Base-by-base conservation (phyloP, 2,888 invertebrate species). In the Cryptus viduatorius region DNA sequence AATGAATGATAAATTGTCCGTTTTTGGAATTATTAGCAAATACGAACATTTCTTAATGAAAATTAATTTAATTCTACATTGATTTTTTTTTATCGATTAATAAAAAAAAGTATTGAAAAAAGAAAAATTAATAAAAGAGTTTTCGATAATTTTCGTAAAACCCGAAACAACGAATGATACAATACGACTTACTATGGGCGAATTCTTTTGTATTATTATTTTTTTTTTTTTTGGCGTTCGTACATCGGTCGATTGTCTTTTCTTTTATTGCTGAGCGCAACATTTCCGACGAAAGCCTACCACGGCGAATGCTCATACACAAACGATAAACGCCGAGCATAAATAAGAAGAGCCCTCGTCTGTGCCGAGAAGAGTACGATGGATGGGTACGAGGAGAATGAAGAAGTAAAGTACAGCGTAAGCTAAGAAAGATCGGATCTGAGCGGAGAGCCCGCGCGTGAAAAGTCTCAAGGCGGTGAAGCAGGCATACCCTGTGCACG, bases 381-480 rank as follows among this genome's bases (percentile, higher is more conserved):
- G 88, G 81, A 69, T 72, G 61, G 79, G 75, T 72, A 80, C 78
- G 48, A 19, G 61, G 81, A 83, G 75, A 75, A 80, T 80, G 48
- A 19, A 72, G 67, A 56, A 81, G 69, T 67, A 73, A 56, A 83
- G 83, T 59, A 73, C 79, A 56, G 68, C 37, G 37, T 37, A 37
- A 4, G 10, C 24, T 4, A 24, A 56, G 77, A 82, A 73, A 85
- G 86, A 86, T 86, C 84, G 75, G 85, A 84, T 83, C 87, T 87
- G 87, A 86, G 84, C 75, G 75, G 42, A 53, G 37, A 61, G 7
- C 56, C 19, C 79, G 83, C 56, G 56, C 79, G 83, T 80, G 86
- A 86, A 84, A 86, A 85, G 86, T 87, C 90, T 90, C 88, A 88
- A 87, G 82, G 64, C 71, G 78, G 48, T 8, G 68, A 14, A 69